Percentiles rank a stretch among this genome's conserved stretches.
Evolutionary conservation across 2,888 invertebrate species (phyloP).

Genomic region (Arge pagana): DNA sequence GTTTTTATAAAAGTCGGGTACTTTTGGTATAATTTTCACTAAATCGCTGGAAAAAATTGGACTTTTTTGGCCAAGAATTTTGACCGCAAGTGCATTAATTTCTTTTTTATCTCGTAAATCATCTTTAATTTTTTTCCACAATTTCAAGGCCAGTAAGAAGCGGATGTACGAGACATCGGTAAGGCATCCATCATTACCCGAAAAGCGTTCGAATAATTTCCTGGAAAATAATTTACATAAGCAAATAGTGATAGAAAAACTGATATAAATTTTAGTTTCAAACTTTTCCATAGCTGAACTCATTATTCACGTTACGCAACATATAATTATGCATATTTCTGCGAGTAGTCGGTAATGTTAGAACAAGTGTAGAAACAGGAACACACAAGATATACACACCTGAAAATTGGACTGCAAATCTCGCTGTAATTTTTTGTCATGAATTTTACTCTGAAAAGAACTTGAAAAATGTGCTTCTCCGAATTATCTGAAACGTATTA

Average conservation of each 20-base stretch:
- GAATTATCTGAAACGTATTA: conserved; percentile 43
- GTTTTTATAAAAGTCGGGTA: conserved; percentile 34
- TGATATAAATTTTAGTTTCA: no score
- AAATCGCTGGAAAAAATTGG: conserved; percentile 38
- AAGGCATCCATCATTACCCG: conserved; percentile 28
- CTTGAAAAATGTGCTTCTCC: conserved; percentile 49
- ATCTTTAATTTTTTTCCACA: conserved; percentile 45
- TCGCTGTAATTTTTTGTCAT: conserved; percentile 40
- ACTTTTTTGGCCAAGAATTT: conserved; percentile 39
- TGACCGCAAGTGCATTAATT: conserved; percentile 42
- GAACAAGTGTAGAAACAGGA: no score
- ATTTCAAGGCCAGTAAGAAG: conserved; percentile 47
- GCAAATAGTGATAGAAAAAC: no score
- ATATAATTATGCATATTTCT: no score
- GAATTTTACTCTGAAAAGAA: conserved; percentile 44
- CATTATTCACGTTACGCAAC: no score
- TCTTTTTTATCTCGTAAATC: conserved; percentile 37
- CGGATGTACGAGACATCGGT: conserved; percentile 44
- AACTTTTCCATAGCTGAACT: no score
- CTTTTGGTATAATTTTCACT: conserved; percentile 37
- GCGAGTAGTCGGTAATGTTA: no score
- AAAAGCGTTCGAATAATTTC: conserved; percentile 40
- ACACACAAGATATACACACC: conserved; percentile 43
- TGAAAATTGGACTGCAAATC: conserved; percentile 45
- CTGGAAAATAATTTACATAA: conserved; percentile 35